Evolutionary conservation across 2,797 vertebrate genomes (phyloP), one percentile per base, ranked within the genome.

Genomic region (Chelon labrosus): DNA sequence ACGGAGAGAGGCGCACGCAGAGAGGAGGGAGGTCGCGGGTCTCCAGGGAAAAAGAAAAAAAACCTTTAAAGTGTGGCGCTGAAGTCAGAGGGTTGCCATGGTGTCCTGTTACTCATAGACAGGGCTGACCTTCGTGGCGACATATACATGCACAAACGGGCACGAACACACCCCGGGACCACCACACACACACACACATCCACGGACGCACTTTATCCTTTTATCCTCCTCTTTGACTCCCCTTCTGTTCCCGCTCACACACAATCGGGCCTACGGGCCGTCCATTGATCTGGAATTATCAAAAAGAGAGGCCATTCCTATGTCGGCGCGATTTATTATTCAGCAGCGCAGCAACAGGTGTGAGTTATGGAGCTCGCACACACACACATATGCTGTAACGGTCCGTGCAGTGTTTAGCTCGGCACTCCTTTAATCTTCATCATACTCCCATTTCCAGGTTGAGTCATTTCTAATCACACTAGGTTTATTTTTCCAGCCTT

Each of bases 321-420:
- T 62, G 77, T 85, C 78, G 55, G 39, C 2, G 35, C 42, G 49
- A 62, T 80, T 84, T 73, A 75, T 88, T 83, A 82, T 69, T 70
- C 22, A 64, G 51, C 12, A 70, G 55, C 22, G 65, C 65, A 68
- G 78, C 86, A 87, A 89, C 92, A 92, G 78, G 84, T 90, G 73
- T 69, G 76, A 46, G 49, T 47, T 39, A 20, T 47, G 16, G 60
- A 44, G 42, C 42, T 38, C 46, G 54, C 60, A 56, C n/a, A 12
- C 19, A 54, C 10, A 61, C 61, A 52, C 49, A 58, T 16, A 39
- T 39, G 8, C 39, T 39, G 16, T 44, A 10, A 11, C 50, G n/a
- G 41, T 35, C 20, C 22, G n/a, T 31, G 31, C 19, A 37, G 51
- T 20, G 35, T 51, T 49, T 46, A 35, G 16, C 17, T 20, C 11